phyloP scores from a whole-genome alignment of 2,797 vertebrate species.

The Rhincodon typus region DNA sequence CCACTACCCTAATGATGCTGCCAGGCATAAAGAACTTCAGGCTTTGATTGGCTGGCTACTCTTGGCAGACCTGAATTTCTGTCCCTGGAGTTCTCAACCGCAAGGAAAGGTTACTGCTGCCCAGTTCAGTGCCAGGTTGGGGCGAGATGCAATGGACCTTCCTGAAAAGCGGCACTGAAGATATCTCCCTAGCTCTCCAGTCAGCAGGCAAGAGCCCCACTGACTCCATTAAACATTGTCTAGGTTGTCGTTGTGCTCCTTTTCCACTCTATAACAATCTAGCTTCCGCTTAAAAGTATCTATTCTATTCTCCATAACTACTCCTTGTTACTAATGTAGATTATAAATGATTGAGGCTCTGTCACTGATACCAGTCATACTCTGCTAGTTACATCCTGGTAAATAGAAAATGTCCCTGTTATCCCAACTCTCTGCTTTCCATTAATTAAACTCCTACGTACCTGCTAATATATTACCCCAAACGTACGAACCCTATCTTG shows the following conservation, averaged over 20 bases:
- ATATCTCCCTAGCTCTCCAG: too few relatives aligned
- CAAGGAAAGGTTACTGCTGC: neutral
- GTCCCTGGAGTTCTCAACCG: neutral
- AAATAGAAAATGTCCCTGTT: neutral
- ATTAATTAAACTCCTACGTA: neutral
- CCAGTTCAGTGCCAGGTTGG: neutral
- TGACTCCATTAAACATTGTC: neutral
- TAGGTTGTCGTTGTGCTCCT: neutral
- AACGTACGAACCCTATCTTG: neutral
- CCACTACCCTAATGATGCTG: neutral
- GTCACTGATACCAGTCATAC: neutral
- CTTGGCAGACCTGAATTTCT: neutral
- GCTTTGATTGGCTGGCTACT: neutral
- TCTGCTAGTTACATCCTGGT: neutral
- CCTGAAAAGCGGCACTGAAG: neutral
- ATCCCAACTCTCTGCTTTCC: neutral
- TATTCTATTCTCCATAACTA: neutral
- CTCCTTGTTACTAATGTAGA: neutral
- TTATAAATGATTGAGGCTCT: too few relatives aligned
- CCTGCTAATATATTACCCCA: neutral
- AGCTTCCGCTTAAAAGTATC: neutral
- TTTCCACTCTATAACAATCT: neutral
- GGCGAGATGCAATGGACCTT: neutral
- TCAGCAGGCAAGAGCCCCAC: neutral
- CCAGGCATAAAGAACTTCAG: neutral